Conservation (phyloP, 2,888 invertebrate genomes). For the Crioceris asparagi region DNA sequence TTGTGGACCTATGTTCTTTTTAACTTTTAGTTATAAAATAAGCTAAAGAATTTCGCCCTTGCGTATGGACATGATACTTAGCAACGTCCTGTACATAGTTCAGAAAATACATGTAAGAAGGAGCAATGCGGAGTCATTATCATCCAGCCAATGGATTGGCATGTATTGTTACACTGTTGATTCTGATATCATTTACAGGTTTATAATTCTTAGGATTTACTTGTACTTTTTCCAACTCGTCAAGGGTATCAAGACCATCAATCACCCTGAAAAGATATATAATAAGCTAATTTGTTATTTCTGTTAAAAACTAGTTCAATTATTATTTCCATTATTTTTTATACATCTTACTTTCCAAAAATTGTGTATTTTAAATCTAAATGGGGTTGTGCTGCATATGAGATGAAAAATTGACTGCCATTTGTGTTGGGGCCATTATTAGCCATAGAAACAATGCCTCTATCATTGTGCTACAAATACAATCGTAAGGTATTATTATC, state of each 20-base stretch:
- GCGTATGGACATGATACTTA: too few relatives aligned
- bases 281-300: too few relatives aligned
- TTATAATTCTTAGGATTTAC: conserved; percentile 90
- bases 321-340: neutral
- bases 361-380: conserved; percentile 94
- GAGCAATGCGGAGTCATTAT: conserved; percentile 19
- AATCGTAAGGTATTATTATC: too few relatives aligned
- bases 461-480: conserved; percentile 57
- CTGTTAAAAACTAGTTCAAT: too few relatives aligned
- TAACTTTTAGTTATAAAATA: too few relatives aligned
- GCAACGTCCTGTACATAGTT: too few relatives aligned
- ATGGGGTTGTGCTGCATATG: conserved; percentile 88
- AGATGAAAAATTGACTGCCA: conserved; percentile 95
- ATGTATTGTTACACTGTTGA: conserved; percentile 89
- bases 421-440: conserved; percentile 98
- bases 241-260: conserved; percentile 91
- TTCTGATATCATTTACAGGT: conserved; percentile 76
- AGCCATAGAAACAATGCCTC: conserved; percentile 94
- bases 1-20: too few relatives aligned
- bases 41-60: too few relatives aligned
- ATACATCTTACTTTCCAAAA: conserved; percentile 73
- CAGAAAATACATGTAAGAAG: too few relatives aligned
- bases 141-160: conserved; percentile 91
- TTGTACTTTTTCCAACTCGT: conserved; percentile 88
- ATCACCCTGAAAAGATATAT: conserved; percentile 64